phyloP scores from a whole-genome alignment of 2,888 invertebrate species.

The Gasteruption jaculator region DNA sequence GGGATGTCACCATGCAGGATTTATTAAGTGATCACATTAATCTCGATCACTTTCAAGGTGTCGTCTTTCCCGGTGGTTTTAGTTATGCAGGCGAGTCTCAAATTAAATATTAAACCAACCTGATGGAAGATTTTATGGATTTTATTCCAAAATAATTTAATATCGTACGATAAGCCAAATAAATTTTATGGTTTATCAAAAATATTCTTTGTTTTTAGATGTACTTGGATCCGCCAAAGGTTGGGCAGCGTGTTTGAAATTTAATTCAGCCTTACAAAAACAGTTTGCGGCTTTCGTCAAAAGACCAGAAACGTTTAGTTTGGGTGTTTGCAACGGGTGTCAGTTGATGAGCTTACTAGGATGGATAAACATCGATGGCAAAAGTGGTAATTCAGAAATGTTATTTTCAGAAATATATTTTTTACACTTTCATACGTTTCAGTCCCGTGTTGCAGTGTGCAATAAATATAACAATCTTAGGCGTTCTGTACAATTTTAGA shows the following conservation, averaged over 20 bases:
- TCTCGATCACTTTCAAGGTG: constrained; percentile 77
- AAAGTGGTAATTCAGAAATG: constrained; percentile 8
- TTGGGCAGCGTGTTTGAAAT: constrained; percentile 91
- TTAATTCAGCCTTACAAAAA: constrained; percentile 67
- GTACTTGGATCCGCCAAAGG: constrained; percentile 97
- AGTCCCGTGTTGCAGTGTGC: no score
- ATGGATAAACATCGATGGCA: no score
- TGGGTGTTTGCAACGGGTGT: constrained; percentile 98
- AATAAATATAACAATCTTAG: no score
- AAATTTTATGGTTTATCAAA: not conserved
- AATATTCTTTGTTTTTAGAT: constrained; percentile 54
- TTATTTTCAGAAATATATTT: no score
- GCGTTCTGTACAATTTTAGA: no score
- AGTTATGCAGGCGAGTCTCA: constrained; percentile 84
- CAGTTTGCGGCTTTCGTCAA: constrained; percentile 74
- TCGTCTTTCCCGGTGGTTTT: constrained; percentile 98
- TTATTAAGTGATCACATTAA: constrained; percentile 66
- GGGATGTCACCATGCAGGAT: constrained; percentile 94
- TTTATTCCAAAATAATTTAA: no score
- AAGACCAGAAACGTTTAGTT: constrained; percentile 82
- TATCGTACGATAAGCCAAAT: not conserved
- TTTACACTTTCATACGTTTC: no score
- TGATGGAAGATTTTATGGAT: constrained; percentile 8
- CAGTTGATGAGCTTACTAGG: constrained; percentile 92
- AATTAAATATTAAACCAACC: constrained; percentile 1